Conservation (phyloP, 2,888 invertebrate species). For the Dyspetes luteomarginatus region DNA sequence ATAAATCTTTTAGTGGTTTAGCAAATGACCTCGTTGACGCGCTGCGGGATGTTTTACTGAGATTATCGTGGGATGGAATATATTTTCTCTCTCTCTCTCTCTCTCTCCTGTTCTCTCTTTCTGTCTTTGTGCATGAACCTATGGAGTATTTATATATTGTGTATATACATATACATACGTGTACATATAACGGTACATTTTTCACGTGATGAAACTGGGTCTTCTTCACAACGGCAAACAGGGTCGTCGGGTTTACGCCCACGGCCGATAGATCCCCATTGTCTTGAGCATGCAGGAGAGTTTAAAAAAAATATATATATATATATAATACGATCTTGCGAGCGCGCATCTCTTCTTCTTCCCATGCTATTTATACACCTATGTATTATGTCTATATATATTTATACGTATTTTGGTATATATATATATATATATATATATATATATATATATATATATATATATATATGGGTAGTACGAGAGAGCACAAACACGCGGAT, state of each 20-base stretch:
- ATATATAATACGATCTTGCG: constrained; percentile 51
- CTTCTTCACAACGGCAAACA: constrained; percentile 62
- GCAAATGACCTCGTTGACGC: constrained; percentile 59
- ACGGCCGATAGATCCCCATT: constrained; percentile 65
- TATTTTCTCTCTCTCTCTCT: neutral
- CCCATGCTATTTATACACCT: constrained; percentile 41
- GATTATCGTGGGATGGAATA: constrained; percentile 50
- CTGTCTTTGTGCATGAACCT: too few relatives aligned
- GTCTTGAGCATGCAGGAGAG: constrained; percentile 60
- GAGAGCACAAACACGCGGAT: constrained; percentile 60
- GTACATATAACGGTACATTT: constrained; percentile 60
- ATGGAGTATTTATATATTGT: constrained; percentile 29
- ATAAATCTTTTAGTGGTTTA: constrained; percentile 67
- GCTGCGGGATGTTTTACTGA: constrained; percentile 30
- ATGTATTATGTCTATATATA: neutral
- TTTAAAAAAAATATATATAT: constrained; percentile 19
- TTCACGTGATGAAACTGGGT: constrained; percentile 66
- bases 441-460: constrained; percentile 26
- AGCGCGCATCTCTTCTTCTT: constrained; percentile 55
- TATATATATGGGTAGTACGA: constrained; percentile 17
- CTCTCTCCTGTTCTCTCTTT: constrained; percentile 6
- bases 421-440: constrained; percentile 15
- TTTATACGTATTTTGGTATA: constrained; percentile 9
- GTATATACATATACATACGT: neutral
- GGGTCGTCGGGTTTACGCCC: constrained; percentile 64